Conservation (phyloP, 2,888 invertebrate genomes). For the Carabus problematicus region DNA sequence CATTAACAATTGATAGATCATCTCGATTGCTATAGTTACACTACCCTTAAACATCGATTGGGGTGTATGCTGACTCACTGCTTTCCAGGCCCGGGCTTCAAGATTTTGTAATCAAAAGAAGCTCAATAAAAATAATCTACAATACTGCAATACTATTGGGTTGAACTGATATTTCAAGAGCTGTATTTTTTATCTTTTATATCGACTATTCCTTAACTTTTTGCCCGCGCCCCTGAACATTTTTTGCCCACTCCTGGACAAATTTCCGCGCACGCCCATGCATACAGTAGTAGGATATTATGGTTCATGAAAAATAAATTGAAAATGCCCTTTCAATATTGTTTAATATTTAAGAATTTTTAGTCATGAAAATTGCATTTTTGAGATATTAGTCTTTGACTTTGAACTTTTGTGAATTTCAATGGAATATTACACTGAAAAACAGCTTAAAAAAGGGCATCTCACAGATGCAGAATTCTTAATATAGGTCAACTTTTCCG, state of each 20-base stretch:
- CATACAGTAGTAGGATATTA: conserved; percentile 2
- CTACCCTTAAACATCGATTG: background rate
- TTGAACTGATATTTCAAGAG: too few species aligned
- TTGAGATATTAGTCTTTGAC: conserved; percentile 19
- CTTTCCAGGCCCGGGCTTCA: conserved; percentile 17
- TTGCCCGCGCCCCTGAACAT: too few species aligned
- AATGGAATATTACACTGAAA: background rate
- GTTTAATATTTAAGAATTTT: conserved; percentile 23
- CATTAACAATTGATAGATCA: conserved; percentile 37
- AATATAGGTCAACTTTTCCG: conserved; percentile 18
- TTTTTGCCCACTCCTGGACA: too few species aligned
- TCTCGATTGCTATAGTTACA: conserved; percentile 32
- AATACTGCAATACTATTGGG: too few species aligned
- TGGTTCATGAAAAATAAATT: conserved; percentile 28
- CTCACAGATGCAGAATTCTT: too few species aligned
- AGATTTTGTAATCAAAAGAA: background rate
- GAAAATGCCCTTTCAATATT: conserved; percentile 16
- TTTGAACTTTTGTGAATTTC: conserved; percentile 29
- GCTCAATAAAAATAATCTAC: too few species aligned
- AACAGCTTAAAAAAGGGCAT: too few species aligned
- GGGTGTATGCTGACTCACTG: conserved; percentile 26
- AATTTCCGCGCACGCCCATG: too few species aligned
- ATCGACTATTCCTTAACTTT: too few species aligned
- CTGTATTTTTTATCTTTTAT: background rate
- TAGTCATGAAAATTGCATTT: conserved; percentile 26